Conservation (phyloP, 2,888 invertebrate genomes). For the Gibbula magus region DNA sequence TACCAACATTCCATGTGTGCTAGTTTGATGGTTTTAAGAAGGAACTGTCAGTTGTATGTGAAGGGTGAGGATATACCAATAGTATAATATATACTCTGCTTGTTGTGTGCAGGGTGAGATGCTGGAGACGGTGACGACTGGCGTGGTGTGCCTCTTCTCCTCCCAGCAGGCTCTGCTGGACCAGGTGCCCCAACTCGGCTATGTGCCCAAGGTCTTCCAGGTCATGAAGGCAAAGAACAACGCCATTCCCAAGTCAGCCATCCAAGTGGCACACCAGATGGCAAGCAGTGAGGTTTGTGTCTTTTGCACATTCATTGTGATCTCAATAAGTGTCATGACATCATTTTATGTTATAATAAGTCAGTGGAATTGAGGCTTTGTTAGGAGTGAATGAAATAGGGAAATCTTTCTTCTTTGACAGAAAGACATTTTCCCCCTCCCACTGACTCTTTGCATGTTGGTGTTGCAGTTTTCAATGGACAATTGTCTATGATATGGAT, state of each 20-base stretch:
- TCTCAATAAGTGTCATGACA: background rate
- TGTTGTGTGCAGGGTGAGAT: slow-evolving; percentile 65
- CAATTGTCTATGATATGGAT: too few relatives aligned
- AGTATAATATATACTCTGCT: background rate
- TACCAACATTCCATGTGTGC: too few relatives aligned
- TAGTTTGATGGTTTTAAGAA: background rate
- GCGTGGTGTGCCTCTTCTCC: slow-evolving; percentile 88
- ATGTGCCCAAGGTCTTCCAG: slow-evolving; percentile 76
- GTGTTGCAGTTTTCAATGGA: too few relatives aligned
- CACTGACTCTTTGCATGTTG: too few relatives aligned
- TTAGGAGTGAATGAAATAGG: too few relatives aligned
- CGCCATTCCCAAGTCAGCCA: slow-evolving; percentile 84
- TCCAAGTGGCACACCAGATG: slow-evolving; percentile 90
- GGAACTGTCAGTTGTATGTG: background rate
- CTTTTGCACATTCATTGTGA: background rate
- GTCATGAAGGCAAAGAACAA: slow-evolving; percentile 80
- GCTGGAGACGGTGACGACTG: slow-evolving; percentile 81
- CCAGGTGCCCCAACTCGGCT: slow-evolving; percentile 77
- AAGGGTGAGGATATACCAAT: background rate
- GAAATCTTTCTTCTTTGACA: background rate
- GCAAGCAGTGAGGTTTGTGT: slow-evolving; percentile 85
- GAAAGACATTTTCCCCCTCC: background rate
- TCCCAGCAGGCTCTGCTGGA: slow-evolving; percentile 92
- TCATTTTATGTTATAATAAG: background rate
- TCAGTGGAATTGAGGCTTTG: too few relatives aligned